Conservation (phyloP, 2,113 vertebrate genomes). For the Physeter macrocephalus region DNA sequence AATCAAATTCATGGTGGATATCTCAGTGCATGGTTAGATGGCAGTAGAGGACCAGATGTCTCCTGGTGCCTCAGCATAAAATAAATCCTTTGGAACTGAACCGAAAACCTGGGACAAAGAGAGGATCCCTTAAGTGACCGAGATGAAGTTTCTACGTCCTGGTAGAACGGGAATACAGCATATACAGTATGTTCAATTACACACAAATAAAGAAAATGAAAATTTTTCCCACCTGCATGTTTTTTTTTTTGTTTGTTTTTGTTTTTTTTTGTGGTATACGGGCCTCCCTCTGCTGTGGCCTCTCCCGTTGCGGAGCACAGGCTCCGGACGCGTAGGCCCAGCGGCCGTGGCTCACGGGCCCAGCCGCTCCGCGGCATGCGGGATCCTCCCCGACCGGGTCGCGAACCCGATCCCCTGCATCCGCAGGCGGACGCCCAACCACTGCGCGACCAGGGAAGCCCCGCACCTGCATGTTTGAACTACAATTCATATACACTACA, state of each 20-base stretch:
- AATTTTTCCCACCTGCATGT: not conserved
- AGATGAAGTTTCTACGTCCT: not conserved
- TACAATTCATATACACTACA: not conserved
- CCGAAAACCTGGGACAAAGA: not conserved
- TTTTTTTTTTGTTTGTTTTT: too few species aligned
- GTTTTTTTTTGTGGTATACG: too few species aligned
- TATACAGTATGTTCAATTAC: not conserved
- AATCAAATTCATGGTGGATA: not conserved
- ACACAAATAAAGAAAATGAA: not conserved
- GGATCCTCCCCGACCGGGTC: too few species aligned
- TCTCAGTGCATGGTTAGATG: not conserved
- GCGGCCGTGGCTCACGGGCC: too few species aligned
- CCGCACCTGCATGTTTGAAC: not conserved
- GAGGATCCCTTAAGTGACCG: not conserved
- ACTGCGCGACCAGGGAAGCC: too few species aligned
- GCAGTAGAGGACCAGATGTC: not conserved
- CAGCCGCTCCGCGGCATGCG: too few species aligned
- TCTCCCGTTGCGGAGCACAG: too few species aligned
- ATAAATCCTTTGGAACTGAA: not conserved
- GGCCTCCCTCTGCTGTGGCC: too few species aligned
- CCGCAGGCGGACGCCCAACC: too few species aligned
- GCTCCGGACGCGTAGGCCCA: too few species aligned
- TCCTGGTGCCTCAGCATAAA: not conserved
- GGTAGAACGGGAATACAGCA: not conserved
- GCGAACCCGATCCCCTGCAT: too few species aligned